phyloP scores from a whole-genome alignment of 2,113 vertebrate genomes.

The Brienomyrus brachyistius region DNA sequence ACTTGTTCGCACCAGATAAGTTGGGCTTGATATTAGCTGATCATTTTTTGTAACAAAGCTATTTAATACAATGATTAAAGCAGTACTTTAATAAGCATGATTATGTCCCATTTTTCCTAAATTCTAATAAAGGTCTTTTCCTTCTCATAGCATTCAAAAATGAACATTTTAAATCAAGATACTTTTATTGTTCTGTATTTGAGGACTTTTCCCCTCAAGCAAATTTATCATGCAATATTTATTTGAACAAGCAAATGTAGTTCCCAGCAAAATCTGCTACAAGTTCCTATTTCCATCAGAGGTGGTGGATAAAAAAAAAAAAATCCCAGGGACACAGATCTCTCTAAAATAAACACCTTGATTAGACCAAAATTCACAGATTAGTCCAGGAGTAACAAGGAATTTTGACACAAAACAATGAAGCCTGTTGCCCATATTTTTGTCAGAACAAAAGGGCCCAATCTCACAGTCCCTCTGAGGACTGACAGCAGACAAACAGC shows the following conservation, averaged over 20 bases:
- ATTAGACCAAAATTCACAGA: background rate
- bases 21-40: background rate
- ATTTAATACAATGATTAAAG: background rate
- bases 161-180: background rate
- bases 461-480: background rate
- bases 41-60: background rate
- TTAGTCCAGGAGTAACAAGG: background rate
- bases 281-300: background rate
- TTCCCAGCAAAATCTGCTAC: background rate
- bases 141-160: background rate
- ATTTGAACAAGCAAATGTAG: background rate
- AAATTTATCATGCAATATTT: background rate
- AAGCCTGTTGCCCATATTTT: background rate
- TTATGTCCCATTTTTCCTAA: background rate
- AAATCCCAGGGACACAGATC: background rate
- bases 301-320: background rate
- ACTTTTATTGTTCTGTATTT: background rate
- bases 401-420: background rate
- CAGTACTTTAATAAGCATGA: background rate
- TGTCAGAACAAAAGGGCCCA: background rate
- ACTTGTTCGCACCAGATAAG: conserved; percentile 65
- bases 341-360: background rate
- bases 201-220: background rate
- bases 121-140: background rate
- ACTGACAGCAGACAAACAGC: background rate